A percentile compares a stretch with the other conserved stretches of the same genome.
phyloP scores from a whole-genome alignment of 2,888 invertebrate species.

The Hetaerina titia region DNA sequence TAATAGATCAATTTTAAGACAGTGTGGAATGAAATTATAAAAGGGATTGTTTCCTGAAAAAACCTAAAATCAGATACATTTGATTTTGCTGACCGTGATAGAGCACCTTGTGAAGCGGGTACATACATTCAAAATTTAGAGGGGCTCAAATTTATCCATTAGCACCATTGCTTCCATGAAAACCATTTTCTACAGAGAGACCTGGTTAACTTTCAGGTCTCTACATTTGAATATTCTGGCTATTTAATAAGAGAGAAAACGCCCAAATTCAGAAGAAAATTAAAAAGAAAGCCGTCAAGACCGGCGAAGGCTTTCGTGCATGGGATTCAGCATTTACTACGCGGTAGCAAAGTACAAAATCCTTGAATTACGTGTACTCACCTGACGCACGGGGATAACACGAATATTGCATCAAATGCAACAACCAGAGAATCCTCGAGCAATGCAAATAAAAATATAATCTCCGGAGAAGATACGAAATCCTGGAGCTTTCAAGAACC shows the following conservation, averaged over 20 bases:
- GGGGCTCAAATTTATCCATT: too few relatives aligned
- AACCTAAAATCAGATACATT: too few relatives aligned
- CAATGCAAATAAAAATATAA: background rate
- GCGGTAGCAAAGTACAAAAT: too few relatives aligned
- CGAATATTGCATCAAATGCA: background rate
- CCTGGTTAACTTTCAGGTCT: background rate
- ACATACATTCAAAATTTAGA: too few relatives aligned
- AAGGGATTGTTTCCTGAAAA: too few relatives aligned
- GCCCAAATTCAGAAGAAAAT: background rate
- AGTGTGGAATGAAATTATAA: too few relatives aligned
- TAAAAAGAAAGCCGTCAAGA: background rate
- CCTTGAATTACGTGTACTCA: too few relatives aligned
- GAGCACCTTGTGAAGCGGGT: too few relatives aligned
- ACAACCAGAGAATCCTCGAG: background rate
- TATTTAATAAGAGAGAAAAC: background rate
- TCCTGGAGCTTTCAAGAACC: slow-evolving; percentile 34
- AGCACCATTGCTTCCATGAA: too few relatives aligned
- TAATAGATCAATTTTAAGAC: too few relatives aligned
- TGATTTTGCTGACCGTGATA: too few relatives aligned
- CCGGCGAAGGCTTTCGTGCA: background rate
- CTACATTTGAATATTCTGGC: background rate
- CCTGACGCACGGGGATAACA: too few relatives aligned
- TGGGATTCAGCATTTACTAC: background rate
- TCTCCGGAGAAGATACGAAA: background rate
- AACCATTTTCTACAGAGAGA: background rate